Base-by-base conservation (phyloP, 2,113 vertebrate genomes). In the Phoenicopterus ruber region DNA sequence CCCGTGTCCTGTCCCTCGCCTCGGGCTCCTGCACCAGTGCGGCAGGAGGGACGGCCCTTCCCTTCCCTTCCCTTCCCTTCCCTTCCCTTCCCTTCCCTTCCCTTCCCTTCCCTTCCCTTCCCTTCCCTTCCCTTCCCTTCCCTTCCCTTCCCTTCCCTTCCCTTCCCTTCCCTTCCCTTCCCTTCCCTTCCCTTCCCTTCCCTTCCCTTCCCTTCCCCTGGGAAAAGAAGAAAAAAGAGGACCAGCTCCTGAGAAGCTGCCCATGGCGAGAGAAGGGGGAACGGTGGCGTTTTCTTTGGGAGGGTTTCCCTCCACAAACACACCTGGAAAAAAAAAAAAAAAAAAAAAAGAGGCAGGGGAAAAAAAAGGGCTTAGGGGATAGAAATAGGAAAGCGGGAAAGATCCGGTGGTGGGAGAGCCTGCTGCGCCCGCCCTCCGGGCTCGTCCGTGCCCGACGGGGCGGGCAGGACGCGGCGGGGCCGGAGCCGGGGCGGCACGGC, bases 331-430 rank as follows among this genome's bases (percentile, higher is more conserved):
- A 69, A 6, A 62, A 31, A 55, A 52, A 25, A 16, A 18, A 32
- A 36, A 14, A 12, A 28, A 8, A 11, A 36, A 32, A 19, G 7
- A 0, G 3, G 1, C 0, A 2, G 14, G 8, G 5, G 4, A 2
- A 7, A 13, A 11, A 22, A 31, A 13, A 5, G 4, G 20, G 5
- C 7, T 42, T 19, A 14, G 28, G 22, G 7, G 7, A 12, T 18
- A 78, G n/a, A 74, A 86, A 55, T 5, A 59, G 28, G 28, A 65
- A 86, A 71, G 18, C 3, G 22, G 29, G 67, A 29, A 83, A 74
- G 44, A 50, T 9, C 5, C 4, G 7, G 7, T n/a, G 10, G 47
- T 29, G 34, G 42, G 32, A 55, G 50, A 71, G 29, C 16, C 32
- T 47, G 26, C 55, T 74, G 20, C 1, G 0, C 32, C 19, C 7